Evolutionary conservation across 2,888 invertebrate species (phyloP), one percentile per base, ranked within the genome.

Genomic region (Steinernema carpocapsae): DNA sequence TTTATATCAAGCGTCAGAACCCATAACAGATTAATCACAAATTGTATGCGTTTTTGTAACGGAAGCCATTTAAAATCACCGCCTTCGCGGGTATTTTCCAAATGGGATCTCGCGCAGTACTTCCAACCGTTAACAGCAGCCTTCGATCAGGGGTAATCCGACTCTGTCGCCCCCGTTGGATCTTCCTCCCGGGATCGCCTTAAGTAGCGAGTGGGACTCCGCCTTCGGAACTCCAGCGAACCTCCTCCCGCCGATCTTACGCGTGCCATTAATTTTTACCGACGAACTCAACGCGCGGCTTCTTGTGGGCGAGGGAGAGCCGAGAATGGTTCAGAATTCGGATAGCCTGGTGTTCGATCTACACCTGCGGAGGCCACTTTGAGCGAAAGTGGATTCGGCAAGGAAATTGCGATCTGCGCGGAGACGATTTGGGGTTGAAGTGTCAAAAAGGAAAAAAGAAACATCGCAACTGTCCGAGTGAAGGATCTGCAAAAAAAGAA

Each of bases 181-280:
- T 17, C 17, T 48, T 48, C 32, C 64, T 64, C 6, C 64, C 22
- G 52, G 22, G 24, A 24, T 24, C 52, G 17, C 17, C 32, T 64
- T 64, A 64, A 64, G 32, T 64, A 64, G 12, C 64, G 32, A 64
- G 19, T 26, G 37, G 32, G 64, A 37, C 64, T 19, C 64, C 64
- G 29, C 64, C 64, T 17, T 26, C 56, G 17, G 48, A 37, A 17
- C 48, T 48, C 48, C 6, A 6, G 19, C 6, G 56, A 56, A 24
- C 22, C 24, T 56, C 32, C 64, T 26, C 64, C 64, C n/a, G 32
- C 64, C 6, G n/a, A 64, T 64, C 29, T 64, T 64, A 32, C 64
- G 64, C 32, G 64, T 32, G 64, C 64, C 26, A 64, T 64, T 64
- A 64, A 64, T 32, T 64, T 64, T 64, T 32, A 12, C 10, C 12